Conservation (phyloP, 2,888 invertebrate species). For the Cheilosia scutellata region DNA sequence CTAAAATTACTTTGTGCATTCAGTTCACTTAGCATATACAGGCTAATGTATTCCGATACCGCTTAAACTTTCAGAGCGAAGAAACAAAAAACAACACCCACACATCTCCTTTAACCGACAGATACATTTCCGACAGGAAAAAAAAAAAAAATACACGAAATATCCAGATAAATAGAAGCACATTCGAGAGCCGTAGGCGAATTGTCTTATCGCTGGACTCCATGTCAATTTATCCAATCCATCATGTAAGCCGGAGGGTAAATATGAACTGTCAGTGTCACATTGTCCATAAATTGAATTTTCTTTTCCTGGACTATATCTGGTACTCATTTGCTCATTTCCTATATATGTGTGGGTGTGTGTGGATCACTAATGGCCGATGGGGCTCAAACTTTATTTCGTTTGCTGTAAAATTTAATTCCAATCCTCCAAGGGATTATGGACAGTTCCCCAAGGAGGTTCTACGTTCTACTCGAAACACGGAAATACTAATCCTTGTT, state of each 20-base stretch:
- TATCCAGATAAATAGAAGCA: slow-evolving; percentile 51
- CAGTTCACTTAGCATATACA: slow-evolving; percentile 59
- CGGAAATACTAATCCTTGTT: slow-evolving; percentile 62
- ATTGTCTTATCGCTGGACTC: slow-evolving; percentile 66
- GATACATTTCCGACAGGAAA: slow-evolving; percentile 12
- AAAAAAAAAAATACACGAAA: slow-evolving; percentile 11
- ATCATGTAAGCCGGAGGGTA: slow-evolving; percentile 76
- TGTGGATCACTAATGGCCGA: neutral
- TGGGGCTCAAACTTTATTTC: neutral
- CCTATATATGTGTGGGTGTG: slow-evolving; percentile 13
- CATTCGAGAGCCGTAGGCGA: slow-evolving; percentile 55
- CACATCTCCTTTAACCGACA: neutral
- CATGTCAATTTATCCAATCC: slow-evolving; percentile 74
- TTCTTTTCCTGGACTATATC: slow-evolving; percentile 41
- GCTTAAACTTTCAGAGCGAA: slow-evolving; percentile 16
- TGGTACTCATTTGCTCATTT: slow-evolving; percentile 52
- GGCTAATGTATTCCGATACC: slow-evolving; percentile 46
- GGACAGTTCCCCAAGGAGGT: slow-evolving; percentile 26
- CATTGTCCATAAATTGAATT: slow-evolving; percentile 75
- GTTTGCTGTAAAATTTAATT: slow-evolving; percentile 51
- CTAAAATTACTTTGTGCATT: slow-evolving; percentile 68
- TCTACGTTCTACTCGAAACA: slow-evolving; percentile 29
- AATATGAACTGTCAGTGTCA: slow-evolving; percentile 75
- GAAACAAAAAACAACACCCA: neutral
- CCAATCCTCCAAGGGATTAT: slow-evolving; percentile 7